Base-by-base conservation (phyloP, 1,140 invertebrate species). In the Pseudomyrmex gracilis region DNA sequence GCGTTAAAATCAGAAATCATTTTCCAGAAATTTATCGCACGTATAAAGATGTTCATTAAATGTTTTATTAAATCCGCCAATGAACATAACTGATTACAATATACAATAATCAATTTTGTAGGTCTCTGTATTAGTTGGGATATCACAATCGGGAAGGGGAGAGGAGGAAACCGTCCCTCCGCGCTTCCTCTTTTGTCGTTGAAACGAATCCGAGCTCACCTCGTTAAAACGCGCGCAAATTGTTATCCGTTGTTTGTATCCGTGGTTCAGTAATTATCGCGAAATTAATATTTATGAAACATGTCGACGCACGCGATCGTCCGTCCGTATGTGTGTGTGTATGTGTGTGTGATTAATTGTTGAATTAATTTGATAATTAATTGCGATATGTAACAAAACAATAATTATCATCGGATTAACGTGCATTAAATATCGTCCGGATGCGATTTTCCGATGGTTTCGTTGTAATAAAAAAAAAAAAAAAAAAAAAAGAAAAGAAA, bases 201-300 rank as follows among this genome's bases (percentile, higher is more conserved):
- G 43, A 71, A 80, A 80, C 76, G 60, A 80, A 80, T 80, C 76
- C 76, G 71, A 80, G 22, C 76, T 43, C 45, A 66, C 53, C 53
- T 80, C 76, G 66, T 80, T 80, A 80, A 80, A 80, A 80, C 66
- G 66, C 58, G 66, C 58, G 76, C 76, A 80, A 80, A 80, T 80
- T 80, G 76, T 80, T 80, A 80, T 80, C 76, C 55, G 76, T 80
- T 80, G 76, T 80, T 60, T 80, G 76, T 58, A 49, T 34, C 53
- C 66, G 76, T 80, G 66, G 76, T 55, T 80, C 66, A 70, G 66
- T 80, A 80, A 80, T 80, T 71, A 80, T 80, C 55, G 53, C 66
- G 76, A 80, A 70, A 80, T 80, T 80, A 80, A 80, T 80, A 80
- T 80, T 80, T 80, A 80, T 80, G 76, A 80, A 80, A 66, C 71